Conservation (phyloP, 2,113 vertebrate species). For the Prietella phreatophila region DNA sequence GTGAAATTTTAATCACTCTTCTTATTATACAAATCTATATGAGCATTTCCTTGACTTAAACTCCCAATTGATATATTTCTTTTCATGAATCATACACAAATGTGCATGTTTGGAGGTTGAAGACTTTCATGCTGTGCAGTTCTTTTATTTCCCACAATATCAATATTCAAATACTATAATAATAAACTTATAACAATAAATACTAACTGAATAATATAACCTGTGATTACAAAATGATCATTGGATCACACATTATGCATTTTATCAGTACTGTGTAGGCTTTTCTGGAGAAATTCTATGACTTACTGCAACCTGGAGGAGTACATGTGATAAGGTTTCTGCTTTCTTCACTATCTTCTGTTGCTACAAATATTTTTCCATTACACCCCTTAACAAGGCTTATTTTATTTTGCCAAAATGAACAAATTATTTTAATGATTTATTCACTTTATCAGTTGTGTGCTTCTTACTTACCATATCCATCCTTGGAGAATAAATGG, state of each 20-base stretch:
- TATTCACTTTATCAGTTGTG: neutral
- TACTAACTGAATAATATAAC: neutral
- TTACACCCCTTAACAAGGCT: neutral
- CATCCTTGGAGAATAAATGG: neutral
- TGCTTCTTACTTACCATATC: neutral
- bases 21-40: neutral
- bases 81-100: neutral
- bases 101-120: neutral
- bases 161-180: neutral
- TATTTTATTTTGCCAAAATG: neutral
- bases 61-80: neutral
- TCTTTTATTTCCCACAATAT: neutral
- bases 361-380: neutral
- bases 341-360: neutral
- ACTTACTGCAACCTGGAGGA: neutral
- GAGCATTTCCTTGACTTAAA: neutral
- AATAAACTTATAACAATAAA: no score
- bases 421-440: neutral
- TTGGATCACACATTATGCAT: neutral
- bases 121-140: neutral
- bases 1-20: no score
- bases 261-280: neutral
- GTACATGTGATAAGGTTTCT: neutral
- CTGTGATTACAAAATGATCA: neutral
- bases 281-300: neutral